Base-by-base conservation (phyloP, 1,140 invertebrate genomes). In the Geopemphigus sp. region DNA sequence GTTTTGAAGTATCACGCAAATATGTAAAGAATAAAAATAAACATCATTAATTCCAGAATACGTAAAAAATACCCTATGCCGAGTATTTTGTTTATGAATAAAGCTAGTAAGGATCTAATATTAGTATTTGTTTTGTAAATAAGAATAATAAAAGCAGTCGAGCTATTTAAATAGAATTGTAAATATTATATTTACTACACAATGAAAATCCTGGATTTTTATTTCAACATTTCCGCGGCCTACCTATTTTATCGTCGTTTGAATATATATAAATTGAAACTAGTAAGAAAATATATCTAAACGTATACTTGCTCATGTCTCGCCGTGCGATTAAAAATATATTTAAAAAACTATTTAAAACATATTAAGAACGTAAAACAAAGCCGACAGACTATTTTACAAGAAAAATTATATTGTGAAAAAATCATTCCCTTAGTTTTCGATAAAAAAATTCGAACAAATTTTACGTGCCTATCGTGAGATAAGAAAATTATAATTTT, bases 121-220 rank as follows among this genome's bases (percentile, higher is more conserved):
- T 63, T 32, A n/a, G n/a, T 66, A 66, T 66, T 66, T 66, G 32
- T 22, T 66, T 50, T 11, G 15, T 54, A 54, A 19, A 54, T 15
- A 66, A 14, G 17, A 63, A 19, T 63, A 63, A n/a, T 32, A 63
- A 32, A 63, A 63, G 17, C 32, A 63, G 26, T 1, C 26, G 4
- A 63, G 8, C 6, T 19, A 63, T 32, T 63, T 15, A n/a, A 19
- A 63, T 63, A 32, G 26, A 19, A 32, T 24, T 26, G 15, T 61
- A 29, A 3, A 14, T 50, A 50, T 26, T 26, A 0, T 63, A 63
- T n/a, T 1, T 1, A 10, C 17, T 32, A 29, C 26, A 24, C 24
- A 24, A 63, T 63, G 1, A 32, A 32, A 32, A 10, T 32, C 5
- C 15, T 5, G 26, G 26, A 19, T 12, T 14, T 17, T 19, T 61